Conservation (phyloP, 2,113 vertebrate genomes). For the Oreochromis niloticus region DNA sequence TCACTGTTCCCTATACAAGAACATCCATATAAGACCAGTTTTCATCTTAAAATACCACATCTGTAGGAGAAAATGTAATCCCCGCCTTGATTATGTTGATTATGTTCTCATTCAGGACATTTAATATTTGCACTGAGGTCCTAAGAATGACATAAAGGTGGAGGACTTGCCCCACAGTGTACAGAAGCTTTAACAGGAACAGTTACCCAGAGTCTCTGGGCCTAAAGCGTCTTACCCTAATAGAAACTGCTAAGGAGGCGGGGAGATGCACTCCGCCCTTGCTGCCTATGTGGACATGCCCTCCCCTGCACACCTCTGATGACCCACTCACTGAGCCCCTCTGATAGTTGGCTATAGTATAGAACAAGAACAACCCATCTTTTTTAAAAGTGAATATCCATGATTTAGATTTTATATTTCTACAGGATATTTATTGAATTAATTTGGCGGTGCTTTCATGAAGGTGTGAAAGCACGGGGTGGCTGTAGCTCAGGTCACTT, state of each 20-base stretch:
- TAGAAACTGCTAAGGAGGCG: not conserved
- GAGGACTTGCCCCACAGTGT: not conserved
- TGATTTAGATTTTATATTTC: not conserved
- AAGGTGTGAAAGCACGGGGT: not conserved
- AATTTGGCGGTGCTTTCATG: not conserved
- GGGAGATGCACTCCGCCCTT: not conserved
- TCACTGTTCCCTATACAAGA: not conserved
- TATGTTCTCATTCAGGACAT: not conserved
- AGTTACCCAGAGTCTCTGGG: not conserved
- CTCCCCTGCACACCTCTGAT: not conserved
- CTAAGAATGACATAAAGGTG: not conserved
- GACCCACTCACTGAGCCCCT: not conserved
- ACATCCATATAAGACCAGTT: not conserved
- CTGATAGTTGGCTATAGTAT: not conserved
- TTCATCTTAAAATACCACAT: not conserved
- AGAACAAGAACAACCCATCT: not conserved
- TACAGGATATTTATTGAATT: not conserved
- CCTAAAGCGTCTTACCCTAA: not conserved
- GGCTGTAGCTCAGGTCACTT: not conserved
- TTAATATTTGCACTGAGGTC: not conserved
- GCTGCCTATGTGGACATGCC: not conserved
- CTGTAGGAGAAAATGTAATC: not conserved
- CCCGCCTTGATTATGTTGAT: not conserved
- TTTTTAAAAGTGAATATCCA: not conserved
- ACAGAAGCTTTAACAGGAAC: not conserved